Evolutionary conservation across 2,113 vertebrate species (phyloP).

Genomic region (Tichodroma muraria): DNA sequence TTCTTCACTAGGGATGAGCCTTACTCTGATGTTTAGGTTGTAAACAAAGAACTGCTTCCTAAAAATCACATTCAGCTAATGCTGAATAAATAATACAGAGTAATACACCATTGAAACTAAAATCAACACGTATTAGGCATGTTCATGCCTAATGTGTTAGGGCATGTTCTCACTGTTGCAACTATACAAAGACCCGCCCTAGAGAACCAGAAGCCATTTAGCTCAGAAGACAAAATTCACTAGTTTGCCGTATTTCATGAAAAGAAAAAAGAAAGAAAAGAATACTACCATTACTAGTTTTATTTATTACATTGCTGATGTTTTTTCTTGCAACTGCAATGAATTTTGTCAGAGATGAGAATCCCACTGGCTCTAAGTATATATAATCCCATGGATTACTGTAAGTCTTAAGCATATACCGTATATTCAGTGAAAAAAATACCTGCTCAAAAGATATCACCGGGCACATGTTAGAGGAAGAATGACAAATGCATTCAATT

Average conservation of each 20-base stretch:
- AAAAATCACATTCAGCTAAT: neutral
- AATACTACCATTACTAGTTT: neutral
- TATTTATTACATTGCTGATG: neutral
- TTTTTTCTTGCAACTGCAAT: neutral
- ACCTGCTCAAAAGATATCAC: neutral
- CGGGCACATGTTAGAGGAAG: neutral
- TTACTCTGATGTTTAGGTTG: neutral
- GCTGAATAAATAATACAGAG: neutral
- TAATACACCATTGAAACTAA: neutral
- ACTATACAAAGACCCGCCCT: neutral
- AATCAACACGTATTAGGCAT: neutral
- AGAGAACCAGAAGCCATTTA: neutral
- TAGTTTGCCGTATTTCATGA: neutral
- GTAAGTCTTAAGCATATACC: neutral
- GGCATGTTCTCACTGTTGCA: neutral
- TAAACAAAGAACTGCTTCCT: neutral
- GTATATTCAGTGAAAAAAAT: neutral
- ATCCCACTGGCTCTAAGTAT: neutral
- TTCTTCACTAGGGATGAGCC: neutral
- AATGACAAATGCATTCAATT: neutral
- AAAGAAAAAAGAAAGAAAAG: neutral
- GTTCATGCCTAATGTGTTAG: too few relatives aligned
- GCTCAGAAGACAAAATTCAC: neutral
- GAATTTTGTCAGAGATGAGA: neutral
- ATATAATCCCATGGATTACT: neutral